phyloP scores from a whole-genome alignment of 2,888 invertebrate species.

The Anoncus sp. region DNA sequence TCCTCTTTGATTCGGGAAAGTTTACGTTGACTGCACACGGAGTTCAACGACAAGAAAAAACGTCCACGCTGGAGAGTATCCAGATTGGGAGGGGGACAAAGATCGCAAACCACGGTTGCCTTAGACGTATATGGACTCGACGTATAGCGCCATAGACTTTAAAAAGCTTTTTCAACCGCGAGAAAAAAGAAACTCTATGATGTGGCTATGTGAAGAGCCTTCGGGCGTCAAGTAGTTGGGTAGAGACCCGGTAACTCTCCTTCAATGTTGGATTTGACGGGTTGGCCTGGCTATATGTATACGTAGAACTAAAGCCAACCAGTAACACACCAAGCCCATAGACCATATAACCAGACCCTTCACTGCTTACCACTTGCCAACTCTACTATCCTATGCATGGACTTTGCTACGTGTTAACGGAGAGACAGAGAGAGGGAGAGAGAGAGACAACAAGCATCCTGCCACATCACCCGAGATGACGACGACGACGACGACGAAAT shows the following conservation, averaged over 20 bases:
- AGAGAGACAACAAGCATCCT: conserved; percentile 37
- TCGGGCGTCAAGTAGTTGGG: conserved; percentile 36
- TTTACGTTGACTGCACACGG: too few species aligned
- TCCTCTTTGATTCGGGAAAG: too few species aligned
- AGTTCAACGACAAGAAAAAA: too few species aligned
- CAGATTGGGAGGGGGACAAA: too few species aligned
- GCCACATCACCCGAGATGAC: conserved; percentile 42
- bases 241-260: conserved; percentile 61
- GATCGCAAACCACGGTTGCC: too few species aligned
- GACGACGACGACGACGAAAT: conserved; percentile 49
- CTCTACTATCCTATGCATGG: conserved; percentile 77
- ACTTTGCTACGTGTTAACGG: conserved; percentile 65
- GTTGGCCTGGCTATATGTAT: conserved; percentile 42
- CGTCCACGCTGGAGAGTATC: too few species aligned
- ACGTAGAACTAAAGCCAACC: conserved; percentile 51
- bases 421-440: conserved; percentile 14
- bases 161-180: conserved; percentile 32
- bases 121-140: too few species aligned
- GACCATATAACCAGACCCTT: conserved; percentile 40
- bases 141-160: conserved; percentile 9
- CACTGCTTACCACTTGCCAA: conserved; percentile 55
- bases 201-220: conserved; percentile 35
- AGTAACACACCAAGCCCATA: conserved; percentile 39
- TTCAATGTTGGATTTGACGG: conserved; percentile 70
- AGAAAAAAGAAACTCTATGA: conserved; percentile 14